A percentile compares a stretch with the other conserved stretches of the same genome.
phyloP scores from a whole-genome alignment of 2,113 vertebrate genomes.

The Hiodon alosoides region DNA sequence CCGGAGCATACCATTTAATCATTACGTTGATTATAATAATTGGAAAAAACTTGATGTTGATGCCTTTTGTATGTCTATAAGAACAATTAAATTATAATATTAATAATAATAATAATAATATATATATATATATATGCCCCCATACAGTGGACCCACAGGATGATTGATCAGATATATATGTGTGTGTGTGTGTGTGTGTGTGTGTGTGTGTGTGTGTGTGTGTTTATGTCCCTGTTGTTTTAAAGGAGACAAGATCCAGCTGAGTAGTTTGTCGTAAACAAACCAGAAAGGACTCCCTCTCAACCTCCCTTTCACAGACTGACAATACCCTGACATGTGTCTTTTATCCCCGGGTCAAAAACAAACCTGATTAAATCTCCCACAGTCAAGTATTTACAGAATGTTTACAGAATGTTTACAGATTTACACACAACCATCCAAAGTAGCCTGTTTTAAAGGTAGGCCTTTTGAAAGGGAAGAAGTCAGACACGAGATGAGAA shows the following conservation, averaged over 20 bases:
- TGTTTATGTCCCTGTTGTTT: slow-evolving; percentile 66
- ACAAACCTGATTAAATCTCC: slow-evolving; percentile 71
- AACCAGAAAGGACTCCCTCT: slow-evolving; percentile 58
- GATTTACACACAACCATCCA: slow-evolving; percentile 57
- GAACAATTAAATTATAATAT: too few relatives aligned
- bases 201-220: neutral
- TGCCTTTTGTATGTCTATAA: too few relatives aligned
- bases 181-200: slow-evolving; percentile 30
- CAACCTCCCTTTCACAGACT: slow-evolving; percentile 54
- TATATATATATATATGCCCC: too few relatives aligned
- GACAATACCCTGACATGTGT: slow-evolving; percentile 57
- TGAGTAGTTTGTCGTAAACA: slow-evolving; percentile 79
- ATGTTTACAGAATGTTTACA: slow-evolving; percentile 50
- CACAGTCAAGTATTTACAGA: slow-evolving; percentile 63
- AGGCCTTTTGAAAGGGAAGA: slow-evolving; percentile 49
- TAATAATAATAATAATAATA: too few relatives aligned
- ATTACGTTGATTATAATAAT: too few relatives aligned
- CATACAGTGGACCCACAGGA: too few relatives aligned
- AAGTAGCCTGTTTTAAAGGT: slow-evolving; percentile 57
- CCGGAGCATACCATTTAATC: too few relatives aligned
- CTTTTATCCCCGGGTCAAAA: slow-evolving; percentile 59
- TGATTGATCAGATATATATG: neutral
- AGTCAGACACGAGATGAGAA: neutral
- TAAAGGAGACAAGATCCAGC: slow-evolving; percentile 75
- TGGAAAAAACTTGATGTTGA: too few relatives aligned